Percentiles rank a stretch among this genome's conserved stretches.
Evolutionary conservation across 1,140 invertebrate species (phyloP).

Genomic region (Brachionus calyciflorus): DNA sequence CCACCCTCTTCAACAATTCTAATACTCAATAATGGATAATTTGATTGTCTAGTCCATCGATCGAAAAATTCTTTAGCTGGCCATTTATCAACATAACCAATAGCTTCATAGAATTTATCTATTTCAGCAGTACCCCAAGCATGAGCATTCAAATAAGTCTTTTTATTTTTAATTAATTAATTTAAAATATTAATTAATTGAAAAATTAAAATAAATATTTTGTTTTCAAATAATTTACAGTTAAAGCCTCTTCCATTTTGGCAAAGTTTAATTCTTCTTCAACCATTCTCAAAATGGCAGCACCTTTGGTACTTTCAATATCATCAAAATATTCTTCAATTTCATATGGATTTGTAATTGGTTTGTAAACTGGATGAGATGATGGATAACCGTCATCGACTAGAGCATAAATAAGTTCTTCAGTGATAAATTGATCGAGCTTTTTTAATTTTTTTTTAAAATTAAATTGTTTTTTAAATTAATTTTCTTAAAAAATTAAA

Average conservation of each 20-base stretch:
- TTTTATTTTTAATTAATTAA: not conserved
- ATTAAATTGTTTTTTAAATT: no score
- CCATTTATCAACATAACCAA: constrained; percentile 17
- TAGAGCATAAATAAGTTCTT: constrained; percentile 24
- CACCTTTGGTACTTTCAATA: constrained; percentile 23
- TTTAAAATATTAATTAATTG: not conserved
- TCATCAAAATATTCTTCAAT: constrained; percentile 46
- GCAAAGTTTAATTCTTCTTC: not conserved
- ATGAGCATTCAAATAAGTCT: constrained; percentile 34
- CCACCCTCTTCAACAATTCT: not conserved
- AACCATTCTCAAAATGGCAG: constrained; percentile 46
- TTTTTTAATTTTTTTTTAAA: no score
- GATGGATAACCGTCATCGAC: constrained; percentile 1
- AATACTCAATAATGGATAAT: constrained; percentile 26
- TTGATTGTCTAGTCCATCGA: constrained; percentile 18
- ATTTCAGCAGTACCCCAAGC: constrained; percentile 33
- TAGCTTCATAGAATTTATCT: not conserved
- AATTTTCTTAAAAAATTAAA: no score
- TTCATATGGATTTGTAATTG: constrained; percentile 9
- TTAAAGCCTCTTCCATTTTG: constrained; percentile 3
- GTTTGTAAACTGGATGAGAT: constrained; percentile 40
- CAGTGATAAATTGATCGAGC: constrained; percentile 37
- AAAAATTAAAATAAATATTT: not conserved
- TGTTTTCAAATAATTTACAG: not conserved
- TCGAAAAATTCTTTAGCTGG: constrained; percentile 1